Percentiles rank a stretch among this genome's conserved stretches.
Conservation (phyloP, 2,113 vertebrate genomes). For the Apteryx mantelli region DNA sequence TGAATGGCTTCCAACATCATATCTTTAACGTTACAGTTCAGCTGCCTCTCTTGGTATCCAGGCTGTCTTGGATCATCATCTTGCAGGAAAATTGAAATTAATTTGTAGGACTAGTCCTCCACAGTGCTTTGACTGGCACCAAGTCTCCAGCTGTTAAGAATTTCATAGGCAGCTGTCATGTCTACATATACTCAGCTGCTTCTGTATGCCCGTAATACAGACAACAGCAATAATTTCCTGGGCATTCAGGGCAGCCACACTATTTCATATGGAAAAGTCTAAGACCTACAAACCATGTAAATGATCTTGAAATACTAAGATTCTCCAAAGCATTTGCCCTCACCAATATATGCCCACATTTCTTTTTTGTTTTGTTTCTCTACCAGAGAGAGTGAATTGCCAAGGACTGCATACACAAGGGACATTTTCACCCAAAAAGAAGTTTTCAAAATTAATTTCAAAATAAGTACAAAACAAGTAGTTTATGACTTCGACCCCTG, state of each 20-base stretch:
- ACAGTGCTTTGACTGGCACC: background rate
- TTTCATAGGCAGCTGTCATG: background rate
- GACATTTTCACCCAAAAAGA: background rate
- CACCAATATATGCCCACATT: background rate
- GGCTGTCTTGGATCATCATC: background rate
- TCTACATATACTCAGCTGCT: background rate
- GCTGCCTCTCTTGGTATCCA: background rate
- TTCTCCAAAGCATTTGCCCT: background rate
- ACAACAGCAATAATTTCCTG: background rate
- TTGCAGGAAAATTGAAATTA: background rate
- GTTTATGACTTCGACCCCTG: background rate
- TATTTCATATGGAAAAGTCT: background rate
- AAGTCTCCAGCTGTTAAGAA: background rate
- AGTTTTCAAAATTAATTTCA: background rate
- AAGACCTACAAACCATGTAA: background rate
- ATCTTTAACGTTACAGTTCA: background rate
- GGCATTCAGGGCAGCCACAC: fast-evolving
- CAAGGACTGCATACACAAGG: background rate
- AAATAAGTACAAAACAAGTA: background rate
- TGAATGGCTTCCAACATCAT: background rate
- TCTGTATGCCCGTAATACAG: fast-evolving
- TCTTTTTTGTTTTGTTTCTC: background rate
- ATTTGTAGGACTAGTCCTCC: background rate
- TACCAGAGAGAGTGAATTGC: background rate
- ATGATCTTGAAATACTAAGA: background rate